Evolutionary conservation across 2,797 vertebrate species (phyloP), one percentile per base, ranked within the genome.

Genomic region (Bryconaethiops microstoma): DNA sequence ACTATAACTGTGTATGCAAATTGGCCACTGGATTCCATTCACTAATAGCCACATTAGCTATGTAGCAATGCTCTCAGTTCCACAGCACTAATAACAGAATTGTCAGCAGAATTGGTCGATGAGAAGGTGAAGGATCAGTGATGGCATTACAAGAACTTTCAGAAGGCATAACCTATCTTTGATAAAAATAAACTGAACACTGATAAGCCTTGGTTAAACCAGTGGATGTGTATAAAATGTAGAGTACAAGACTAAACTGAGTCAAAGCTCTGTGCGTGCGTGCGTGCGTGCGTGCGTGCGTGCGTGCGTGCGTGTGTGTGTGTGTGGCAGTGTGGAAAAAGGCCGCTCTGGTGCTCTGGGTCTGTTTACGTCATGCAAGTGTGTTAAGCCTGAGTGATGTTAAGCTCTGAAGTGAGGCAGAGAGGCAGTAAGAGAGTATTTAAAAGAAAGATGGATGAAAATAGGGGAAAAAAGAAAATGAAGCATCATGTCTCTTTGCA

Each of bases 311-410:
- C 35, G 21, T 25, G 5, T 63, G 62, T 74, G 73, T 54, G 74
- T 70, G 65, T 80, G 57, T 70, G 48, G 82, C 65, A 21, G n/a
- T 42, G 54, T 2, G 40, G 13, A 52, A 23, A 29, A 40, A 45
- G n/a, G 23, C 68, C 68, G 74, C 59, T 16, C 23, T 71, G 9
- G 7, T 0, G 25, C 35, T 35, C 35, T 35, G 35, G 35, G 35
- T 35, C 48, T 73, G 73, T 54, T 60, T 76, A 72, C 75, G 79
- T 74, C 78, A 67, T 35, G 73, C 69, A 45, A 77, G 78, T 82
- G 77, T 79, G 71, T 82, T 76, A 84, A 79, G 83, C 50, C 79
- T 85, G 83, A 85, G 62, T 85, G 81, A 86, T 81, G 79, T 82
- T 86, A 77, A 86, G 82, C 81, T 74, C 55, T 62, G 70, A 83